Conservation (phyloP, 2,113 vertebrate genomes). For the Castor canadensis region DNA sequence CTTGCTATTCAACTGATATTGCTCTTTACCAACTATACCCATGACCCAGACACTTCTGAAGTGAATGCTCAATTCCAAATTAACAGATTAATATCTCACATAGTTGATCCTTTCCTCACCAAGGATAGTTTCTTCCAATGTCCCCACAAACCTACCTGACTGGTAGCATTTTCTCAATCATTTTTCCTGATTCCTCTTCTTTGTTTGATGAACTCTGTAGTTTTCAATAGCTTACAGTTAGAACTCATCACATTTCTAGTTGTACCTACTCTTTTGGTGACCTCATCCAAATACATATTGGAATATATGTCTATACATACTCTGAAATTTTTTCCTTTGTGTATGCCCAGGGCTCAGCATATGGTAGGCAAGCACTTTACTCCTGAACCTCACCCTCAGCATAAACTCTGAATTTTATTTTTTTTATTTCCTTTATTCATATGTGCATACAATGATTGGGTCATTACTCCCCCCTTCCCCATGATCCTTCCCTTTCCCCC, state of each 20-base stretch:
- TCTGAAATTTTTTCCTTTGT: too few species aligned
- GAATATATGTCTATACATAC: too few species aligned
- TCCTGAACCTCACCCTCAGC: too few species aligned
- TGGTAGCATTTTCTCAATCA: background rate
- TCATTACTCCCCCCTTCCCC: too few species aligned
- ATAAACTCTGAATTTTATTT: too few species aligned
- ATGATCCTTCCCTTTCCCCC: too few species aligned
- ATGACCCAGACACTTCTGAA: background rate
- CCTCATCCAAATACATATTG: background rate
- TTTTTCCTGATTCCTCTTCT: background rate
- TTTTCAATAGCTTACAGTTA: too few species aligned
- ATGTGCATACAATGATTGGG: too few species aligned
- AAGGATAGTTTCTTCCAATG: background rate
- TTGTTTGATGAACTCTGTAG: background rate
- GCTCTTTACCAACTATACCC: background rate
- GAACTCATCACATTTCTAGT: background rate
- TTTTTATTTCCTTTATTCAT: too few species aligned
- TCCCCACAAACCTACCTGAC: too few species aligned
- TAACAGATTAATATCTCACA: background rate
- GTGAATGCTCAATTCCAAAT: background rate
- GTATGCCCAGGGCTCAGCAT: too few species aligned
- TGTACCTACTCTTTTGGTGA: background rate
- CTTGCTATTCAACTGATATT: background rate
- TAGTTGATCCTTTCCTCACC: background rate
- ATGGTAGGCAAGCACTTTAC: too few species aligned